These are phyloP conservation scores for Motacilla alba DNA, from an alignment of 2,113 vertebrate genomes.

Conservation along the genomic window DNA sequence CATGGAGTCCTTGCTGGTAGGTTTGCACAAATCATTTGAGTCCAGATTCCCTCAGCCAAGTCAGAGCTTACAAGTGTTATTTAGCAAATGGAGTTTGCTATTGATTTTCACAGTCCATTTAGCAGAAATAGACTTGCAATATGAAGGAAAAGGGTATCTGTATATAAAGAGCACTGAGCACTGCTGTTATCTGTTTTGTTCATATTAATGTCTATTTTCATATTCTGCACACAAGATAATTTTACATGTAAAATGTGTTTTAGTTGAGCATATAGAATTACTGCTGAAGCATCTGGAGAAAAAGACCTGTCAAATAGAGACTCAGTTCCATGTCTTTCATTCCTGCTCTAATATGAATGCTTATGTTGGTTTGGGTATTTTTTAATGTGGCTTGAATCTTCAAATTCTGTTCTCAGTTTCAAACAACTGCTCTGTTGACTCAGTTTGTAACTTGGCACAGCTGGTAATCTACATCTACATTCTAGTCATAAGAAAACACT, in stretches of 20 bases:
- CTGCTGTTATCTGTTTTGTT: background rate
- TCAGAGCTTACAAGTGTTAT: background rate
- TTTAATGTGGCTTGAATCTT: background rate
- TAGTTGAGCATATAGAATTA: background rate
- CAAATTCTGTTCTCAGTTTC: background rate
- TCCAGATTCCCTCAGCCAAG: background rate
- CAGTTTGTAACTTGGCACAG: background rate
- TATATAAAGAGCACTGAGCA: background rate
- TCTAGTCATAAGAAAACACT: background rate
- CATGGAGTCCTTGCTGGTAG: background rate
- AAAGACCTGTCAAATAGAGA: background rate
- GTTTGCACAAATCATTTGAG: background rate
- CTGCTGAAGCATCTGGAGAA: background rate
- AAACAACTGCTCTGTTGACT: background rate
- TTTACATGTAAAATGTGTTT: background rate
- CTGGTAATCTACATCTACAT: background rate
- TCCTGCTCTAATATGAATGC: background rate
- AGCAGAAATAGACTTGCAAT: conserved; percentile 5
- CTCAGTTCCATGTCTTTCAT: background rate
- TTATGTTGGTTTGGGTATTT: background rate
- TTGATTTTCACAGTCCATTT: conserved; percentile 57
- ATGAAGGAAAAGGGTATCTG: background rate
- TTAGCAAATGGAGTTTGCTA: conserved; percentile 44
- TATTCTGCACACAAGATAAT: background rate
- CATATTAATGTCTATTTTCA: background rate